Conservation (phyloP, 1,140 invertebrate species). For the Lepidotrigona ventralis region DNA sequence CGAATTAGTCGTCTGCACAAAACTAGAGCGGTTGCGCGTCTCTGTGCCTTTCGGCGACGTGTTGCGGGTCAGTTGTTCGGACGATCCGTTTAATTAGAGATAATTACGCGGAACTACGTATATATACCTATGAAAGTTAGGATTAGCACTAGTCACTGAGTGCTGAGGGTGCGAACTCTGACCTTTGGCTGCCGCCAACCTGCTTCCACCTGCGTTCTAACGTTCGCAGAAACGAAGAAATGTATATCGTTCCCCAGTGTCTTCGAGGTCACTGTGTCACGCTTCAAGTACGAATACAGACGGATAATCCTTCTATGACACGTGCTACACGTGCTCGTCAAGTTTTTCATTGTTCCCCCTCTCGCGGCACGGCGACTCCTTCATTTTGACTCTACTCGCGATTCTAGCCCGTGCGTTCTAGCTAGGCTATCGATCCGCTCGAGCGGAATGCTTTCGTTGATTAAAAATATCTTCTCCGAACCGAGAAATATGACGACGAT, state of each 20-base stretch:
- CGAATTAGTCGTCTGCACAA: not conserved
- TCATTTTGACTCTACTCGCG: too few relatives aligned
- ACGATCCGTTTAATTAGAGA: constrained; percentile 45
- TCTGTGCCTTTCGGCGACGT: not conserved
- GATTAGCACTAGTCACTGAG: not conserved
- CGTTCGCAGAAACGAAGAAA: constrained; percentile 16
- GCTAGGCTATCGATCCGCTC: too few relatives aligned
- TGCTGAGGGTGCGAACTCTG: constrained; percentile 11
- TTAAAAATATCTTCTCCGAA: too few relatives aligned
- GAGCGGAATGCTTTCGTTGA: too few relatives aligned
- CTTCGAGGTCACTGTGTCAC: constrained; percentile 17
- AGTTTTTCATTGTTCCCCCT: not conserved
- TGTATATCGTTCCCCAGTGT: not conserved
- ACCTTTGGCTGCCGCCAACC: constrained; percentile 26
- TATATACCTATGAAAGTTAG: not conserved
- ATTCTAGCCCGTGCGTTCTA: too few relatives aligned
- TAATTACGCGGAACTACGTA: constrained; percentile 43
- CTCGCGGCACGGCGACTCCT: not conserved
- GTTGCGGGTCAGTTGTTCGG: not conserved
- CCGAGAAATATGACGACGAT: too few relatives aligned
- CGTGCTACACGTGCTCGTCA: too few relatives aligned
- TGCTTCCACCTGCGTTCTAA: constrained; percentile 11
- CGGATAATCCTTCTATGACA: too few relatives aligned
- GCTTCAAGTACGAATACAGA: not conserved
- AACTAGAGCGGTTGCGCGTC: not conserved